Percentiles rank a stretch among this genome's conserved stretches.
phyloP scores from a whole-genome alignment of 2,888 invertebrate species.

The Diachrysia chrysitis region DNA sequence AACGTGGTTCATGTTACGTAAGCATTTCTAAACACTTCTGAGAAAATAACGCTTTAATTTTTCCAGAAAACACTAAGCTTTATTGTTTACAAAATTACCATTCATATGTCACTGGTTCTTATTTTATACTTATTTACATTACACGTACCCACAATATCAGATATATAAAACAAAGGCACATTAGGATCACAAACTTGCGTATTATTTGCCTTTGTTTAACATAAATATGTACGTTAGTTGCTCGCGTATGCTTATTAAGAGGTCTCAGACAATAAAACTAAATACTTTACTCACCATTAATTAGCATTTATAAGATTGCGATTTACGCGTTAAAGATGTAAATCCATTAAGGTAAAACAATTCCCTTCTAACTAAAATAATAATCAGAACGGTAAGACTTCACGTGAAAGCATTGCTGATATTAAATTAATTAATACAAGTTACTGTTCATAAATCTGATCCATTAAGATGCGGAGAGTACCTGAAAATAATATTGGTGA shows the following conservation, averaged over 20 bases:
- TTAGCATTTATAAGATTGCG: conserved; percentile 42
- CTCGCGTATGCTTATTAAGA: conserved; percentile 25
- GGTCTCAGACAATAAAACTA: conserved; percentile 33
- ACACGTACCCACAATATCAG: neutral
- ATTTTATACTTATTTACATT: conserved; percentile 44
- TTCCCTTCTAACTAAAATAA: conserved; percentile 11
- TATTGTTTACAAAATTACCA: conserved; percentile 33
- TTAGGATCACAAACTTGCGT: conserved; percentile 21
- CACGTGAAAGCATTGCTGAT: neutral
- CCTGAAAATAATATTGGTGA: conserved; percentile 77
- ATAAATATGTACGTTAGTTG: conserved; percentile 27
- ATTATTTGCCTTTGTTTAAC: conserved; percentile 25
- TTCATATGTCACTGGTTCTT: conserved; percentile 27
- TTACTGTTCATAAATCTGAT: conserved; percentile 44
- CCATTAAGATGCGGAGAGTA: conserved; percentile 44
- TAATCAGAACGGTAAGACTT: neutral
- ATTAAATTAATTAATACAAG: conserved; percentile 23
- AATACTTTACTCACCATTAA: conserved; percentile 44
- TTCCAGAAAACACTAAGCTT: conserved; percentile 27
- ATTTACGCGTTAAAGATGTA: conserved; percentile 15
- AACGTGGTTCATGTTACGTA: conserved; percentile 41
- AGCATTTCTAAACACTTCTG: conserved; percentile 35
- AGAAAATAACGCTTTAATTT: conserved; percentile 35
- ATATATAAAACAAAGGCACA: conserved; percentile 41
- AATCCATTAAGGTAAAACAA: conserved; percentile 10